Evolutionary conservation across 2,113 vertebrate species (phyloP), one percentile per base, ranked within the genome.

Genomic region (Eptesicus fuscus): DNA sequence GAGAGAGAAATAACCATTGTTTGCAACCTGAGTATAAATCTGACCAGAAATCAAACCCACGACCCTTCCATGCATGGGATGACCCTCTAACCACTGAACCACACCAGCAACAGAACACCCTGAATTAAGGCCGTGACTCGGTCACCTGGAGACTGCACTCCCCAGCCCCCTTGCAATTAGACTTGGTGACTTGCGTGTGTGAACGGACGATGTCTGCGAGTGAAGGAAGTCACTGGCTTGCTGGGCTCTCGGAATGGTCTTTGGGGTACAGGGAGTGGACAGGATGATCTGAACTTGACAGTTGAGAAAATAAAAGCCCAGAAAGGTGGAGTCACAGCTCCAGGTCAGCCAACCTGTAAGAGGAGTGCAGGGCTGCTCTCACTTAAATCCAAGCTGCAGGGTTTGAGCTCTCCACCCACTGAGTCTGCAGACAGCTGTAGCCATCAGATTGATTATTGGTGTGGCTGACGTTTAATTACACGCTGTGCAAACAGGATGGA

Each of bases 401-500:
- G 37, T 59, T 69, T 61, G 63, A 23, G 61, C 13, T 85, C 69
- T 82, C 67, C 65, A 91, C 93, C 90, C 89, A 93, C 47, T n/a
- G 70, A 65, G 40, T 84, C 71, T 65, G 53, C 73, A 88, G 69
- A 76, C 61, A 84, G 82, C 73, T 90, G 88, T 42, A 93, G 90
- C 53, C 84, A 85, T 85, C 53, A 83, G 49, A 93, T 90, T 96
- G 95, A 95, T 94, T 92, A 88, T 44, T 88, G 90, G 88, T 94
- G 90, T 93, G 90, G 74, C 63, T 74, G 49, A 59, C 90, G 69
- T 56, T 93, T 97, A 95, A 94, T 91, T 67, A 89, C 2, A 91
- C 12, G 85, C 61, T 95, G 96, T 83, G 83, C 92, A 94, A 93
- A 97, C 92, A 85, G 80, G 96, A 93, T 47, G 74, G 88, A 93